phyloP scores from a whole-genome alignment of 2,888 invertebrate species.

The Fissipunctia ypsillon region DNA sequence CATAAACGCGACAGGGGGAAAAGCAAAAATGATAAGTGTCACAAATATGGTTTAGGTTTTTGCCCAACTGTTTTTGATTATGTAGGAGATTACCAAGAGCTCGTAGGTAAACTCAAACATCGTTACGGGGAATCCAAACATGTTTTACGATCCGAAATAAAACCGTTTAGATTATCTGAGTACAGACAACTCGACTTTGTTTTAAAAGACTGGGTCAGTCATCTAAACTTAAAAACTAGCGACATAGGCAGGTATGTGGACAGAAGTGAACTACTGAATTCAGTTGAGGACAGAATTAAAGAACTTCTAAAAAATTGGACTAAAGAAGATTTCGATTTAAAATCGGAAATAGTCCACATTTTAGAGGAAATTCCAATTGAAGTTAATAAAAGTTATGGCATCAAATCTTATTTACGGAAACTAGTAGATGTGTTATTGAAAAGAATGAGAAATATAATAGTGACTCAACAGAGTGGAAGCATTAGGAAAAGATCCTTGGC shows the following conservation, averaged over 20 bases:
- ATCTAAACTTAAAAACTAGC: conserved; percentile 67
- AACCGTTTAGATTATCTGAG: conserved; percentile 40
- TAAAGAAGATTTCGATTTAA: conserved; percentile 60
- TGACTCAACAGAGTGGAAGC: conserved; percentile 23
- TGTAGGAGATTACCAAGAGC: conserved; percentile 29
- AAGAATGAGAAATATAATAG: conserved; percentile 58
- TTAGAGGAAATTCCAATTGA: conserved; percentile 73
- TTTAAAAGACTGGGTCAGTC: conserved; percentile 73
- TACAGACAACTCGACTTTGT: conserved; percentile 61
- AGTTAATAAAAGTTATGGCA: conserved; percentile 58
- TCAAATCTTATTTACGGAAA: conserved; percentile 66
- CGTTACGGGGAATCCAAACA: conserved; percentile 38
- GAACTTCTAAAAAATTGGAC: conserved; percentile 60
- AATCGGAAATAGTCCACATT: conserved; percentile 68
- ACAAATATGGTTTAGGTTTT: conserved; percentile 28
- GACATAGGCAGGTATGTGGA: conserved; percentile 61
- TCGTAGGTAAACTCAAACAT: conserved; percentile 44
- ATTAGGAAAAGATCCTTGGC: conserved; percentile 13
- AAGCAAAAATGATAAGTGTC: conserved; percentile 3
- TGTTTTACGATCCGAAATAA: conserved; percentile 57
- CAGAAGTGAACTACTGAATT: conserved; percentile 63
- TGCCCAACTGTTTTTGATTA: conserved; percentile 15
- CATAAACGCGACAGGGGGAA: conserved; percentile 1
- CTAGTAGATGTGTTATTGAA: conserved; percentile 71
- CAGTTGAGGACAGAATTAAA: conserved; percentile 67